Evolutionary conservation across 1,140 invertebrate species (phyloP), one percentile per base, ranked within the genome.

Genomic region (Calycopis cecrops): DNA sequence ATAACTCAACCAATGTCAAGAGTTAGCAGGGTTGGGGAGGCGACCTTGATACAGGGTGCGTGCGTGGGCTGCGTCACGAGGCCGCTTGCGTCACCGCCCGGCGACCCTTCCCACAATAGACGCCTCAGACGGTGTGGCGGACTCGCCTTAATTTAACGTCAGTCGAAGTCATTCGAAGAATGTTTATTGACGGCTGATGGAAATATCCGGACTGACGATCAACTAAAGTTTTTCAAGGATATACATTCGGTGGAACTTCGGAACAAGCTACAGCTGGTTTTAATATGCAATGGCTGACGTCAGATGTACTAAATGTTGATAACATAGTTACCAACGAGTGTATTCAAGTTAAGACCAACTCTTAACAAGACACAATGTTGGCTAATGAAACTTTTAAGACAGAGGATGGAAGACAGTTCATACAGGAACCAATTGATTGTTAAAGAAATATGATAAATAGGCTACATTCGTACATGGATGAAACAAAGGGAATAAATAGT

Each of bases 1-100:
- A 28, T 28, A 28, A 28, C 21, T 28, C 37, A 53, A 28, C 37
- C 52, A 54, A 54, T 54, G 52, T 54, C 52, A 47, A 54, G 40
- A 44, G 33, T 44, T 12, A 42, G 40, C 9, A 54, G 52, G 52
- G 52, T 54, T 54, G 42, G 52, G 42, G 34, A 8, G 34, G 11
- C 40, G 52, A 34, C 38, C 52, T 54, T 54, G 52, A 16, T 44
- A 42, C 40, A 14, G 40, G 52, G 14, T 42, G 17, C 33, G 48
- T 54, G 52, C 52, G 52, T 54, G 44, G 52, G 52, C 40, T 42
- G 52, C 52, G 52, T 53, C 52, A 53, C 52, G 52, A 28, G 21
- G 21, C 52, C 42, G 52, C 38, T 53, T 28, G 42, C 52, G 52
- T 53, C 52, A 53, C 17, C 40, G 16, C 11, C 52, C 21, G 44